Percentiles rank a stretch among this genome's conserved stretches.
Evolutionary conservation across 2,888 invertebrate genomes (phyloP).

Genomic region (Molanna angustata): DNA sequence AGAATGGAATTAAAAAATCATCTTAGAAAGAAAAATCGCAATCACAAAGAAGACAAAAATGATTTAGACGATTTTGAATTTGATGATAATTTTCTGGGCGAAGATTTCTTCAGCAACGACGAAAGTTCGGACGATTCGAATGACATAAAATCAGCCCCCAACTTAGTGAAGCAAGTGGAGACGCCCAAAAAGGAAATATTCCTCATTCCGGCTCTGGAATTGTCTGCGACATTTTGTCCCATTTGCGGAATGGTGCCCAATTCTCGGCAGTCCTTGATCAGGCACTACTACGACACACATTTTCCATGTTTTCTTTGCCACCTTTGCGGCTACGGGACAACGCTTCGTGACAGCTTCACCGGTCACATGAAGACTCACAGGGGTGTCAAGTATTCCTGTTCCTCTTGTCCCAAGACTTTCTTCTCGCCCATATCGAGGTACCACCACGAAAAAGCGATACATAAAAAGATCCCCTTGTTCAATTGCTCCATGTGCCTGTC

Average conservation of each 20-base stretch:
- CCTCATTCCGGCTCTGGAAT: conserved; percentile 11
- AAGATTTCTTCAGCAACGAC: conserved; percentile 4
- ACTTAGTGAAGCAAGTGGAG: neutral
- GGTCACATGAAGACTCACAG: conserved; percentile 12
- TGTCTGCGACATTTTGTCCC: conserved; percentile 9
- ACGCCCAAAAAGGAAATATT: conserved; percentile 11
- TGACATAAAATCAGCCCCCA: conserved; percentile 8
- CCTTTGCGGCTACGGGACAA: conserved; percentile 14
- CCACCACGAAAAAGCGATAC: conserved; percentile 15
- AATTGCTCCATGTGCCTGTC: conserved; percentile 9
- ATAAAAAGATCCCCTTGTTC: conserved; percentile 14
- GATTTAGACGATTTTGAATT: conserved; percentile 2
- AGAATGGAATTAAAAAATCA: neutral
- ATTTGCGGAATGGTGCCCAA: conserved; percentile 15
- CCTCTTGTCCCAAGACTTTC: conserved; percentile 10
- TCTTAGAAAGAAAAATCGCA: neutral
- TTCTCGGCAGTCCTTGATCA: conserved; percentile 9
- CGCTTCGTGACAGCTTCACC: conserved; percentile 8
- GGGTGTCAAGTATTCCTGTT: conserved; percentile 12
- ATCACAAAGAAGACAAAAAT: neutral
- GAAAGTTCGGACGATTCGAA: conserved; percentile 8
- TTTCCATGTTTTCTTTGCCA: conserved; percentile 15
- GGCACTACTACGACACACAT: conserved; percentile 19
- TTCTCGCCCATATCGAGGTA: conserved; percentile 9
- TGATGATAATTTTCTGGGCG: conserved; percentile 4